phyloP scores from a whole-genome alignment of 1,140 invertebrate genomes.

The Drosophila kikkawai region DNA sequence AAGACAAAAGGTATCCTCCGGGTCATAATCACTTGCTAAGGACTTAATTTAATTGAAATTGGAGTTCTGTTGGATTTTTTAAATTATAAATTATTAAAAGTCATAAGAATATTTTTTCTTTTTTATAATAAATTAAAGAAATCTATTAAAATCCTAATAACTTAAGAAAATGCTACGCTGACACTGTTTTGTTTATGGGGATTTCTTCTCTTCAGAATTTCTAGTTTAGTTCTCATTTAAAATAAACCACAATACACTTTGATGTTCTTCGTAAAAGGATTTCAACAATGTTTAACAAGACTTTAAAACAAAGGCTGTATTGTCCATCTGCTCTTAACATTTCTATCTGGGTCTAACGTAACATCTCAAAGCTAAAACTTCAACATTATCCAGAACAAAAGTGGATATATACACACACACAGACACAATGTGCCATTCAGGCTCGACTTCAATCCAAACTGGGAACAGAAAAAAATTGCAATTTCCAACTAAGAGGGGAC shows the following conservation, averaged over 20 bases:
- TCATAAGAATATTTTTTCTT: not conserved
- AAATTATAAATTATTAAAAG: not conserved
- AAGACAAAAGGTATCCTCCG: constrained; percentile 23
- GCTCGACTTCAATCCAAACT: constrained; percentile 11
- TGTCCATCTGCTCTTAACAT: constrained; percentile 2
- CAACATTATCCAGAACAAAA: constrained; percentile 27
- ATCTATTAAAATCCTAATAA: not conserved
- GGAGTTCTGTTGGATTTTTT: not conserved
- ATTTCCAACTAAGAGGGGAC: constrained; percentile 26
- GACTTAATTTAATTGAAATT: constrained; percentile 12
- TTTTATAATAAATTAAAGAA: not conserved
- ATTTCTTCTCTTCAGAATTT: not conserved
- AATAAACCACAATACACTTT: not conserved
- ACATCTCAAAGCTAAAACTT: constrained; percentile 40
- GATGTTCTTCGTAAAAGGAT: not conserved
- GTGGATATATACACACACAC: constrained; percentile 10
- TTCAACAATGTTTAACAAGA: not conserved
- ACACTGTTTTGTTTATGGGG: no score
- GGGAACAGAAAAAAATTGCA: constrained; percentile 29
- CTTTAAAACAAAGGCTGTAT: constrained; percentile 6
- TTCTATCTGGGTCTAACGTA: constrained; percentile 10
- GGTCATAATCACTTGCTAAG: constrained; percentile 25
- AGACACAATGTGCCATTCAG: constrained; percentile 23
- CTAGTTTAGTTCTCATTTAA: not conserved
- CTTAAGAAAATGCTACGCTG: not conserved